These are phyloP conservation scores for Tadarida brasiliensis DNA, from an alignment of 2,797 vertebrate species.

Conservation along the genomic window DNA sequence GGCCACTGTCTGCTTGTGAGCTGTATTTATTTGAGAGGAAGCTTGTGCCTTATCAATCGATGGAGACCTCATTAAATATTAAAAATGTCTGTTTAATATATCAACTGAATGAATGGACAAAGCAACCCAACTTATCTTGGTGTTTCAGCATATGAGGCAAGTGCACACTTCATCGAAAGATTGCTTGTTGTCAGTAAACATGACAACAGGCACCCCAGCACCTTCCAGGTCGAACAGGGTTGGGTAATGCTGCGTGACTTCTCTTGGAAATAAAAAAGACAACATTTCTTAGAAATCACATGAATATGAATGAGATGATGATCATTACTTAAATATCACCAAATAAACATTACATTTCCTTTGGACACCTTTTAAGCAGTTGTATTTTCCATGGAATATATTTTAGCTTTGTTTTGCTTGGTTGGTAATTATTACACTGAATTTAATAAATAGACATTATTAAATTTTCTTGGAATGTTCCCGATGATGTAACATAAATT, in stretches of 20 bases:
- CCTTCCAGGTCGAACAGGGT: not conserved
- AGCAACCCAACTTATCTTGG: not conserved
- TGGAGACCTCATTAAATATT: not conserved
- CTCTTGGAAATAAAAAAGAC: conserved; percentile 65
- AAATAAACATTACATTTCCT: conserved; percentile 63
- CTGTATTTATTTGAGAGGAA: not conserved
- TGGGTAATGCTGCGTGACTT: conserved; percentile 36
- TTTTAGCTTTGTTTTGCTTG: conserved; percentile 77
- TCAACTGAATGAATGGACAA: not conserved
- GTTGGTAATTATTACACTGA: conserved; percentile 73
- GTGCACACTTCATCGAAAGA: not conserved
- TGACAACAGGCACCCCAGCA: not conserved
- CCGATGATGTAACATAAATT: conserved; percentile 61
- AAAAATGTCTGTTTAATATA: not conserved
- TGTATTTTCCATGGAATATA: conserved; percentile 50
- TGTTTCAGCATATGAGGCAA: not conserved
- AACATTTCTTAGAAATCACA: conserved; percentile 51
- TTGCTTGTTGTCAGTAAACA: conserved; percentile 26
- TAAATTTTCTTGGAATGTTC: conserved; percentile 77
- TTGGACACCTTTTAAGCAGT: conserved; percentile 45
- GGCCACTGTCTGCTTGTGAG: not conserved
- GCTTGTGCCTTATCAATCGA: not conserved
- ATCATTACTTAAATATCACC: conserved; percentile 61
- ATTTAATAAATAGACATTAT: conserved; percentile 72
- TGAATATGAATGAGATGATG: conserved; percentile 61